Base-by-base conservation (phyloP, 2,888 invertebrate genomes). In the Pristionchus mayeri region DNA sequence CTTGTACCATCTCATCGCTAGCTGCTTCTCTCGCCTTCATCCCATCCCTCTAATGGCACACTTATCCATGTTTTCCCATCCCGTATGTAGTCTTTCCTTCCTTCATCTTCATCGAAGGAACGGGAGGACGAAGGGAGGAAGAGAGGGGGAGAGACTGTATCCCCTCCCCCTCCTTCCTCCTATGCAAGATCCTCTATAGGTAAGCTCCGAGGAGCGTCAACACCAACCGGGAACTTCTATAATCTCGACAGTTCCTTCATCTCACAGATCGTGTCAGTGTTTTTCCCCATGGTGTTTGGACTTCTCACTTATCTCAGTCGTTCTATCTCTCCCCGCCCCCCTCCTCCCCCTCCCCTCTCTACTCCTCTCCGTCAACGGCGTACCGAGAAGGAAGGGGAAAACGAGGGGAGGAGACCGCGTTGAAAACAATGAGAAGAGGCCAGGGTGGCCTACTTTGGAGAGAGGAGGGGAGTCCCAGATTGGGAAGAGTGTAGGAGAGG, bases 401-500 rank as follows among this genome's bases (percentile, higher is more conserved):
- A 3, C 1, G 75, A n/a, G 67, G 40, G 40, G 11, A n/a, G 48
- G 75, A 75, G 44, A 18, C n/a, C 18, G 48, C n/a, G 24, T 34
- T 6, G 75, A 81, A 81, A 81, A 81, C 81, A 81, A 81, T 81
- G 81, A 81, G 54, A 80, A 57, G 81, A 81, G 81, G 81, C 81
- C 81, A 50, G 60, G 9, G 18, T 50, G 81, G 40, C 81, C 81
- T 81, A 81, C 81, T 81, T 81, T 44, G n/a, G 27, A 24, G 27
- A 57, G 57, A 37, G 40, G 24, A 40, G 50, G 48, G 27, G 76
- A 79, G 79, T 44, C 52, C 79, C 79, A 79, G 52, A 52, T 79
- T 52, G 79, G 54, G 76, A 54, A 79, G 54, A 54, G 79, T 37
- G 37, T 44, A 54, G 30, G 44, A n/a, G n/a, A n/a, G n/a, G n/a